Base-by-base conservation (phyloP, 92 coral and sea anemone species). In the Pocillopora grandis region DNA sequence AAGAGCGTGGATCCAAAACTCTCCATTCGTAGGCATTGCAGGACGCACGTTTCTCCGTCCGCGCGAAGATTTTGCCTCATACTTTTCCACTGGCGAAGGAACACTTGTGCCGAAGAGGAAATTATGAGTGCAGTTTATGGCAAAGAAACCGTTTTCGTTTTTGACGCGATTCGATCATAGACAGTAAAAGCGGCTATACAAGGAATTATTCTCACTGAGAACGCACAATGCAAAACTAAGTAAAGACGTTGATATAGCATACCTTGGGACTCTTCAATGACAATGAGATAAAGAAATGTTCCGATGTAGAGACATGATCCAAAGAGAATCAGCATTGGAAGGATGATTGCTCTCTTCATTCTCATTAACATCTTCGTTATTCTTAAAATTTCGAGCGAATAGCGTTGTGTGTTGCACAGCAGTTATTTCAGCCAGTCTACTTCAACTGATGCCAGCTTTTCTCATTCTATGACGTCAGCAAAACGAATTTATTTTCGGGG, bases 241-340 rank as follows among this genome's bases (percentile, higher is more conserved):
- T 17, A 72, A 15, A 73, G 58, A 49, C 6, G 19, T 12, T 68
- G 19, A n/a, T 9, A 0, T 66, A 19, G 2, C 71, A 18, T 61
- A 77, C 81, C 81, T 60, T 77, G 70, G 2, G 58, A 63, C 27
- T 60, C 27, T 20, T 77, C 68, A 23, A 77, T 23, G 17, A 77
- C 4, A 63, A 18, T 63, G 66, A 77, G 81, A 70, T 77, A 77
- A 52, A 77, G 12, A 14, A 77, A 77, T 3, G 81, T 77, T 60
- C 81, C 81, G 0, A 57, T 31, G 57, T 77, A 77, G 48, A 77
- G 33, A 33, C 81, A 60, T 2, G 81, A 33, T 23, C 81, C 81
- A 60, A 77, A 77, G 69, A 77, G 36, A 9, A 33, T 23, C 9
- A 77, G 52, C 81, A 77, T 60, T 33, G 12, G 23, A 19, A 74